A percentile compares a stretch with the other conserved stretches of the same genome.
Conservation (phyloP, 2,888 invertebrate genomes). For the Crossocerus cetratus region DNA sequence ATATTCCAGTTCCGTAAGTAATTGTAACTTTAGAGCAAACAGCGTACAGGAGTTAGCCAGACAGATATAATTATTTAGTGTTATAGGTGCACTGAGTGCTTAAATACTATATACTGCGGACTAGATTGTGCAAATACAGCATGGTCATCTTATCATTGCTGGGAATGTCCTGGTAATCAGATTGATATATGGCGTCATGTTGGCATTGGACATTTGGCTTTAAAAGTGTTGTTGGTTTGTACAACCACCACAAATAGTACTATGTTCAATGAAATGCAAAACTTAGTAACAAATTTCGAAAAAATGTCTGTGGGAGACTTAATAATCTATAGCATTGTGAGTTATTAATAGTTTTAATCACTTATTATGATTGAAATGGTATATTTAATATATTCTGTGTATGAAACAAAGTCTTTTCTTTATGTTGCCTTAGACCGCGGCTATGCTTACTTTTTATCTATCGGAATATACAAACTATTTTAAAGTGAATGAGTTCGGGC, state of each 20-base stretch:
- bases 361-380: not conserved
- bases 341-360: slow-evolving; percentile 60
- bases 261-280: slow-evolving; percentile 83
- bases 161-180: slow-evolving; percentile 85
- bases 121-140: slow-evolving; percentile 81
- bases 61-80: not conserved
- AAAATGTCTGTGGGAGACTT: slow-evolving; percentile 83
- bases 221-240: slow-evolving; percentile 82
- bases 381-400: not conserved
- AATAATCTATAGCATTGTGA: slow-evolving; percentile 85
- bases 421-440: slow-evolving; percentile 80
- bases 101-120: slow-evolving; percentile 84
- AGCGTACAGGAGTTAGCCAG: not conserved
- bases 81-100: slow-evolving; percentile 83
- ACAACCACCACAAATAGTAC: slow-evolving; percentile 71
- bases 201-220: slow-evolving; percentile 89
- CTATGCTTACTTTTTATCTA: slow-evolving; percentile 83
- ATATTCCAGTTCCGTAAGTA: slow-evolving; percentile 82
- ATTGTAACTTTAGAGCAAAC: slow-evolving; percentile 4
- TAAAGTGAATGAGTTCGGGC: slow-evolving; percentile 76
- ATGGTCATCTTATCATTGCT: slow-evolving; percentile 81
- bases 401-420: not conserved
- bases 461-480: slow-evolving; percentile 83
- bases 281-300: slow-evolving; percentile 85
- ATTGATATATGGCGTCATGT: slow-evolving; percentile 83